Conservation (phyloP, 1,140 invertebrate species). For the Macrotrachela quadricornifera region DNA sequence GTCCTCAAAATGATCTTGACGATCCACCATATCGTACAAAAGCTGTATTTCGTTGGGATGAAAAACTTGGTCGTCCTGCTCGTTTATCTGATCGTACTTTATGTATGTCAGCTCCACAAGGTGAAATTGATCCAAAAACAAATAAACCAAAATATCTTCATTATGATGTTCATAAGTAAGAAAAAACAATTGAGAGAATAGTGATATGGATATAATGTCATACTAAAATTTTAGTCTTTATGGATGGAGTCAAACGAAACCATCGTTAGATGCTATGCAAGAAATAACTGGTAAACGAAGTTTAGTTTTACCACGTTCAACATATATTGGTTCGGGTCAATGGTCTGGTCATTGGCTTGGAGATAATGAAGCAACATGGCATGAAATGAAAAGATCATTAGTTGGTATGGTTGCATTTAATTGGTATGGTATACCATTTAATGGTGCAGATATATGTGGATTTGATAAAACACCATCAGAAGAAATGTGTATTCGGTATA, state of each 20-base stretch:
- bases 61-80: not conserved
- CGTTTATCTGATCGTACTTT: slow-evolving; percentile 19
- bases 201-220: not conserved
- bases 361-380: slow-evolving; percentile 21
- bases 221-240: slow-evolving; percentile 32
- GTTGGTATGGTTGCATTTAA: slow-evolving; percentile 6
- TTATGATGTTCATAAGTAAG: slow-evolving; percentile 7
- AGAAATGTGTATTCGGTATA: slow-evolving; percentile 26
- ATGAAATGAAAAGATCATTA: slow-evolving; percentile 24
- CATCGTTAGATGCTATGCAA: slow-evolving; percentile 27
- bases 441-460: slow-evolving; percentile 73
- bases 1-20: slow-evolving; percentile 33
- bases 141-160: slow-evolving; percentile 14
- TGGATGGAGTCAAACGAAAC: slow-evolving; percentile 18
- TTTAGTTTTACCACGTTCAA: slow-evolving; percentile 59
- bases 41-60: not conserved
- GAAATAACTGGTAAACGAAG: slow-evolving; percentile 33
- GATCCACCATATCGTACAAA: not conserved
- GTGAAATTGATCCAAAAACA: slow-evolving; percentile 41
- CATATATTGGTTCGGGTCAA: slow-evolving; percentile 52
- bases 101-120: slow-evolving; percentile 17
- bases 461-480: slow-evolving; percentile 53
- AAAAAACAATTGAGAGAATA: no score
- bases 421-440: slow-evolving; percentile 36
- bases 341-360: slow-evolving; percentile 79